These are phyloP conservation scores for Coregonus clupeaformis DNA, from an alignment of 2,113 vertebrate species.

Conservation along the genomic window DNA sequence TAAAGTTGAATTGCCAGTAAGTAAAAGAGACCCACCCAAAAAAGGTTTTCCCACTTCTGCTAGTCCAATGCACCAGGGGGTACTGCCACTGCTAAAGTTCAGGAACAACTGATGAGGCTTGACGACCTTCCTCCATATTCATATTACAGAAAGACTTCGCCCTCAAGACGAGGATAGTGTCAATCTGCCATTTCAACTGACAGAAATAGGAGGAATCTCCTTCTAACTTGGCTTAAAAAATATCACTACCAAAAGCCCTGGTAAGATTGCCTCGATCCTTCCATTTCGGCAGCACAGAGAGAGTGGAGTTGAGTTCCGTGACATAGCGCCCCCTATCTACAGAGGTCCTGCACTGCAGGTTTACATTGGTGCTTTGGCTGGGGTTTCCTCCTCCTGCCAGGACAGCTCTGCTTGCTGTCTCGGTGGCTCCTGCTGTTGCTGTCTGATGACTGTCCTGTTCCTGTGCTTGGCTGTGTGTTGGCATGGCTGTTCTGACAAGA, in stretches of 20 bases:
- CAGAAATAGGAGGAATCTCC: not conserved
- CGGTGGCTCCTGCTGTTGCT: slow-evolving; percentile 82
- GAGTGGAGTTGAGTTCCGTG: not conserved
- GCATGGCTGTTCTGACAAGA: slow-evolving; percentile 77
- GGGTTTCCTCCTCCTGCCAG: slow-evolving; percentile 85
- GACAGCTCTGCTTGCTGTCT: slow-evolving; percentile 78
- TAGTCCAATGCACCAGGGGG: not conserved
- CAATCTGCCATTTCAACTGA: not conserved
- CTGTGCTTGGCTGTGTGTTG: slow-evolving; percentile 80
- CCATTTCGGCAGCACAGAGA: not conserved
- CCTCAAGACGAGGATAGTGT: not conserved
- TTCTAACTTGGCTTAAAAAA: not conserved
- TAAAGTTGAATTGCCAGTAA: no score
- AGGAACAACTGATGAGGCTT: not conserved
- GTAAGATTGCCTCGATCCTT: not conserved
- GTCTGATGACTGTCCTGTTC: slow-evolving; percentile 71
- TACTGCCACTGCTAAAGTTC: not conserved
- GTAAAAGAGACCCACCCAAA: not conserved
- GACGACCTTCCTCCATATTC: not conserved
- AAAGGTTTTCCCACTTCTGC: not conserved
- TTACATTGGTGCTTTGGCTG: slow-evolving; percentile 75
- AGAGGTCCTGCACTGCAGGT: slow-evolving; percentile 75
- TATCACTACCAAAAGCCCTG: not conserved
- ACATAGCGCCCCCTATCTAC: slow-evolving; percentile 74
- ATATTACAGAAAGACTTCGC: not conserved